These are phyloP conservation scores for Ormyrus thymus DNA, from an alignment of 2,888 invertebrate species.

Conservation along the genomic window DNA sequence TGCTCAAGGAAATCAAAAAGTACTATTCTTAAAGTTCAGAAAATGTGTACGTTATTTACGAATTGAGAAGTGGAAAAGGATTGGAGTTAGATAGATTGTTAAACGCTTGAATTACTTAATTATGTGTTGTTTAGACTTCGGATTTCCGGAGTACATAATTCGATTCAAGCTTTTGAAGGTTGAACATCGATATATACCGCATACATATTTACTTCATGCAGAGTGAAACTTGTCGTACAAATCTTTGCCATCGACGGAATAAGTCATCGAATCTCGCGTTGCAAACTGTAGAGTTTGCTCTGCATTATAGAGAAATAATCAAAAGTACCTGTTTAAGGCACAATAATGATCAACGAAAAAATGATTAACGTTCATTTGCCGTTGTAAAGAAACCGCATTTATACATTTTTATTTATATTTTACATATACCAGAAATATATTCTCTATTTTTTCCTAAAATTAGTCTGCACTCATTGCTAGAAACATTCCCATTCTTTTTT, in stretches of 20 bases:
- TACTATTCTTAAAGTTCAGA: conserved; percentile 82
- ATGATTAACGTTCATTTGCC: background rate
- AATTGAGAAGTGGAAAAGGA: background rate
- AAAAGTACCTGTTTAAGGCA: conserved; percentile 17
- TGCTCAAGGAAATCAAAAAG: conserved; percentile 85
- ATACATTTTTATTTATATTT: conserved; percentile 27
- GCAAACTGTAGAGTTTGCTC: background rate
- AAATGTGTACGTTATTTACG: background rate
- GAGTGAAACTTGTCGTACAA: conserved; percentile 27
- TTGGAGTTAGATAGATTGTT: background rate
- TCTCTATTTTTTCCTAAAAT: conserved; percentile 31
- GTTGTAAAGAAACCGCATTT: conserved; percentile 14
- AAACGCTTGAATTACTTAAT: background rate
- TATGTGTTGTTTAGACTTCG: too few relatives aligned
- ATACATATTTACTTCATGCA: background rate
- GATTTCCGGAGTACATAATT: background rate
- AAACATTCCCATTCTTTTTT: background rate
- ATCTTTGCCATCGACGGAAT: background rate
- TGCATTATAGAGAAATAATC: background rate
- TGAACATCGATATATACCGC: background rate
- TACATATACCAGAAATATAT: conserved; percentile 42
- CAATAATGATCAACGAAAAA: background rate
- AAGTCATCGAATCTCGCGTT: conserved; percentile 23
- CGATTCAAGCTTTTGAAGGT: conserved; percentile 4
- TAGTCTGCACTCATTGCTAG: background rate